Evolutionary conservation across 2,113 vertebrate species (phyloP).

Genomic region (Fukomys damarensis): DNA sequence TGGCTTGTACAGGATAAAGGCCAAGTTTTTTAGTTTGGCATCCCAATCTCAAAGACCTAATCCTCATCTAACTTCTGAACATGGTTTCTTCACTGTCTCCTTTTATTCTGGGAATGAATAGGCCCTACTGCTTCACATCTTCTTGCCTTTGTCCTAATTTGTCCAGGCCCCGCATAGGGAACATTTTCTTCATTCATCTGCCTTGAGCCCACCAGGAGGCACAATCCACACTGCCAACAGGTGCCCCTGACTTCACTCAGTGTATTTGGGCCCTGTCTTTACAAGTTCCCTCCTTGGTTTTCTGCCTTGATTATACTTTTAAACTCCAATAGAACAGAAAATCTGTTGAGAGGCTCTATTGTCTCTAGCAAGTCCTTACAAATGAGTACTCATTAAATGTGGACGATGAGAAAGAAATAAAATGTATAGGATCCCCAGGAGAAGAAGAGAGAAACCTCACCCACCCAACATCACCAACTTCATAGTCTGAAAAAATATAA

Average conservation of each 20-base stretch:
- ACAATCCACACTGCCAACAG: background rate
- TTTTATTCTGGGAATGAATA: background rate
- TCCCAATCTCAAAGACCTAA: background rate
- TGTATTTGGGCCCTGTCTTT: background rate
- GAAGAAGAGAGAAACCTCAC: background rate
- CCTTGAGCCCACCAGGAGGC: slow-evolving; percentile 43
- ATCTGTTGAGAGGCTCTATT: background rate
- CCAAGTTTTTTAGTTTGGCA: background rate
- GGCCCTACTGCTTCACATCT: background rate
- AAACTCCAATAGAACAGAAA: background rate
- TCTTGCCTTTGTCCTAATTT: background rate
- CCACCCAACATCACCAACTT: background rate
- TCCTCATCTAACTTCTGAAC: background rate
- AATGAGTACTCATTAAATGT: background rate
- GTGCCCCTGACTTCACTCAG: background rate
- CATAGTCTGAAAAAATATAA: background rate
- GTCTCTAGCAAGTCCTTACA: background rate
- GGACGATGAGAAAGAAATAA: slow-evolving; percentile 19
- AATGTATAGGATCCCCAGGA: background rate
- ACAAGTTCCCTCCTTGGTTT: background rate
- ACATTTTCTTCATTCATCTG: background rate
- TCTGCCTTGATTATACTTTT: slow-evolving; percentile 33
- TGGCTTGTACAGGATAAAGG: background rate
- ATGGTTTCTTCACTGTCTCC: background rate
- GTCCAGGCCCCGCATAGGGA: background rate